Evolutionary conservation across 2,888 invertebrate species (phyloP).

Genomic region (Achlya flavicornis): DNA sequence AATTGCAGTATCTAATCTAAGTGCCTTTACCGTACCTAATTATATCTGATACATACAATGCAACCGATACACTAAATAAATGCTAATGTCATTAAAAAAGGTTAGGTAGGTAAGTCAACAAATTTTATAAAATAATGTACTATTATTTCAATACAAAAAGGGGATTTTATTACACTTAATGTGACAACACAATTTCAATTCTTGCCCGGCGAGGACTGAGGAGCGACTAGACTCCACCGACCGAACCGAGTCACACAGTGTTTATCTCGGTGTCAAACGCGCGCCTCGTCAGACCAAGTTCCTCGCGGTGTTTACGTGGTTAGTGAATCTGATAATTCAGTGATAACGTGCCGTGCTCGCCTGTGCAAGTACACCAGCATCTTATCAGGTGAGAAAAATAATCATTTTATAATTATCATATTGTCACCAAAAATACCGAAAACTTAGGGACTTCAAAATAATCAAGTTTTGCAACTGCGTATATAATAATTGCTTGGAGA

Average conservation of each 20-base stretch:
- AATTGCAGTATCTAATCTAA: no score
- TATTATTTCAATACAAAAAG: not conserved
- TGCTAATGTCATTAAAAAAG: no score
- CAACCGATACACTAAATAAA: no score
- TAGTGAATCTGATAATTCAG: slow-evolving; percentile 49
- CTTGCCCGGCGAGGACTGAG: slow-evolving; percentile 22
- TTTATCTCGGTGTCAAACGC: slow-evolving; percentile 57
- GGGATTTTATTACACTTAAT: slow-evolving; percentile 27
- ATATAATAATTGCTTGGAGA: not conserved
- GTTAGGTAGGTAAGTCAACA: no score
- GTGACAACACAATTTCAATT: slow-evolving; percentile 49
- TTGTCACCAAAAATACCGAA: slow-evolving; percentile 29
- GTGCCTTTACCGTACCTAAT: no score
- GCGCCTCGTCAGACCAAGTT: slow-evolving; percentile 25
- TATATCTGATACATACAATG: no score
- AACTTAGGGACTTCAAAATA: slow-evolving; percentile 13
- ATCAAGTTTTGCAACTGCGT: not conserved
- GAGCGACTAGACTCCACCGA: slow-evolving; percentile 26
- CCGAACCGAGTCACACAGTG: slow-evolving; percentile 34
- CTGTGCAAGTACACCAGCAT: slow-evolving; percentile 22
- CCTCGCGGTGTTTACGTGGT: slow-evolving; percentile 55
- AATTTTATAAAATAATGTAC: no score
- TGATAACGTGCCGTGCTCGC: slow-evolving; percentile 61
- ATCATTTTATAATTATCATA: not conserved
- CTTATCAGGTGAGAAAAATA: slow-evolving; percentile 44